Percentiles rank a stretch among this genome's conserved stretches.
These are phyloP conservation scores for Ornithorhynchus anatinus DNA, from an alignment of 2,113 vertebrate genomes.

Conservation along the genomic window DNA sequence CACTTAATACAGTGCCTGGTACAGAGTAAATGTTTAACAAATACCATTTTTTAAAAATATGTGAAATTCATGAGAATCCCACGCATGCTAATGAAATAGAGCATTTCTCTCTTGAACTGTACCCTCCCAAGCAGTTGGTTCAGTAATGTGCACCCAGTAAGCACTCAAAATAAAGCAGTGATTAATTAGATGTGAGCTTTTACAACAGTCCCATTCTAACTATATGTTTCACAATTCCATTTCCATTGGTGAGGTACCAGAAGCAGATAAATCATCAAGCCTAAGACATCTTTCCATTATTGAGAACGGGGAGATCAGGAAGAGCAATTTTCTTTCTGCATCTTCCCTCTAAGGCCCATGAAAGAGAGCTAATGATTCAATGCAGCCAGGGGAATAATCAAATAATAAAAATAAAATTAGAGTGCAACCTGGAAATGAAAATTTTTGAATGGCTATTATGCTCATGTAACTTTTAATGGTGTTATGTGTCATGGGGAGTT, in stretches of 20 bases:
- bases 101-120: no score
- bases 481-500: background rate
- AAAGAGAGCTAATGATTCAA: constrained; percentile 12
- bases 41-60: no score
- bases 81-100: constrained; percentile 1
- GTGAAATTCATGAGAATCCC: background rate
- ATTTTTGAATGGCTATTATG: background rate
- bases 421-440: constrained; percentile 14
- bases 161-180: no score
- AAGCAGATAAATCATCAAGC: background rate
- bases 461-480: background rate
- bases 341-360: background rate
- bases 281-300: background rate
- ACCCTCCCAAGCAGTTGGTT: no score
- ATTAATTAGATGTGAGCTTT: no score
- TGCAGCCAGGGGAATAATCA: background rate
- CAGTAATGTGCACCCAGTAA: no score
- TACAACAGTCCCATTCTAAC: background rate
- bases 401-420: background rate
- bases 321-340: background rate
- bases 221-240: background rate
- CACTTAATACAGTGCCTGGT: no score
- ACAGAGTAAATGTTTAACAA: no score
- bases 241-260: background rate
- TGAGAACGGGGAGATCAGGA: background rate